Evolutionary conservation across 92 coral and sea anemone species (phyloP).

Genomic region (Hydrozoanthus gracilis): DNA sequence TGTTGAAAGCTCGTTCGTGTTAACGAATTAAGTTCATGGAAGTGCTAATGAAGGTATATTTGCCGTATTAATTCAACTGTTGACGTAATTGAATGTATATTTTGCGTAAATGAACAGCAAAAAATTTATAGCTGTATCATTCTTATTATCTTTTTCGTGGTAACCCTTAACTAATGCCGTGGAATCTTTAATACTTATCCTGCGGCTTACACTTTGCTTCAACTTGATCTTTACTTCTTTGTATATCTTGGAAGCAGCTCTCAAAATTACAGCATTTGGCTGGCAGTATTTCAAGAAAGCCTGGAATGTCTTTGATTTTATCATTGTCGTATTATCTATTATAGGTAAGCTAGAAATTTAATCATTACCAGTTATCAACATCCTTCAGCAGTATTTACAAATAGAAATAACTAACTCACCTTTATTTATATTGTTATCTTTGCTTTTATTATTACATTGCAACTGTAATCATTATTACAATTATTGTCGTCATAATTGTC

Average conservation of each 20-base stretch:
- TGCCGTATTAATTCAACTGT: no score
- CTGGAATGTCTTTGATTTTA: slow-evolving; percentile 93
- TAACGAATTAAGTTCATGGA: no score
- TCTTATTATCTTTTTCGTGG: not conserved
- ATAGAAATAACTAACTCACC: not conserved
- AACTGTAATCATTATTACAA: no score
- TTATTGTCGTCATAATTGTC: no score
- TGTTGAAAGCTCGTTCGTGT: no score
- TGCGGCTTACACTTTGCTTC: slow-evolving; percentile 76
- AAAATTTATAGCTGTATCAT: not conserved
- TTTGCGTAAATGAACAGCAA: no score
- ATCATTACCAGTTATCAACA: not conserved
- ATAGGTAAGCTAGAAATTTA: slow-evolving; percentile 61
- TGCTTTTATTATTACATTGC: no score
- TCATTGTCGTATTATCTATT: slow-evolving; percentile 79
- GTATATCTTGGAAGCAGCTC: slow-evolving; percentile 84
- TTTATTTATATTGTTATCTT: not conserved
- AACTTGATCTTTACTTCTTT: slow-evolving; percentile 85
- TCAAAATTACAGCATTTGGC: slow-evolving; percentile 81
- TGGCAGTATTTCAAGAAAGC: slow-evolving; percentile 86
- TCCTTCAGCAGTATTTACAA: not conserved
- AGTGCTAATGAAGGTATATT: no score
- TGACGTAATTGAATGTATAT: no score
- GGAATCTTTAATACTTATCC: not conserved
- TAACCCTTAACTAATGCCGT: slow-evolving; percentile 76